Conservation (phyloP, 2,797 vertebrate genomes). For the Chelidonichthys spinosus region DNA sequence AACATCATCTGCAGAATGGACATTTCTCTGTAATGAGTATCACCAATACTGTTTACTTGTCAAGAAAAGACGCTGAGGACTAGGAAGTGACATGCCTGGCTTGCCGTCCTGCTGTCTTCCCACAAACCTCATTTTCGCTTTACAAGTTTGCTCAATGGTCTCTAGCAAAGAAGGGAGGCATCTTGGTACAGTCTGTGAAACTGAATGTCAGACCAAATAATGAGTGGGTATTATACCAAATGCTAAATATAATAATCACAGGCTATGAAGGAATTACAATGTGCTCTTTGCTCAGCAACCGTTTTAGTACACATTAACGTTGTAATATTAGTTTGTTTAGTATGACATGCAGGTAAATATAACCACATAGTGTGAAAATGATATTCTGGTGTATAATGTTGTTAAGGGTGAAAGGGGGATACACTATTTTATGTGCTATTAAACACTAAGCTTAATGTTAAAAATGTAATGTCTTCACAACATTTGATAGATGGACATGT, state of each 20-base stretch:
- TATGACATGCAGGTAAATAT: not conserved
- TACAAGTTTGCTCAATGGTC: slow-evolving; percentile 6
- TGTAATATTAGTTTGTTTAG: not conserved
- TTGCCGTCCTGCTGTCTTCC: slow-evolving; percentile 18
- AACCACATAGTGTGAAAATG: not conserved
- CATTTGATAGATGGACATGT: not conserved
- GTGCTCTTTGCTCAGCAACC: not conserved
- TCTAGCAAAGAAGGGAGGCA: not conserved
- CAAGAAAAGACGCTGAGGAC: slow-evolving; percentile 22
- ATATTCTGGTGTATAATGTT: not conserved
- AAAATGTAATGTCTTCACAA: not conserved
- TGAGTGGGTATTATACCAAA: not conserved
- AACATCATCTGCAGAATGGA: slow-evolving; percentile 21
- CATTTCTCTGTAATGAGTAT: slow-evolving; percentile 38
- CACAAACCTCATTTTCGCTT: slow-evolving; percentile 12
- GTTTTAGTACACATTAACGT: not conserved
- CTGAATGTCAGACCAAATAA: not conserved
- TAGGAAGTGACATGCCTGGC: slow-evolving; percentile 33
- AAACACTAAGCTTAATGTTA: not conserved
- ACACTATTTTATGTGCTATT: not conserved
- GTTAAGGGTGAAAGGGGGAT: not conserved
- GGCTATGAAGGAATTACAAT: not conserved
- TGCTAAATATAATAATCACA: slow-evolving; percentile 1
- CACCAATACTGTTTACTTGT: slow-evolving; percentile 23
- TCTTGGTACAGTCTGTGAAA: not conserved